These are phyloP conservation scores for Argyrosomus japonicus DNA, from an alignment of 2,113 vertebrate genomes.

Conservation along the genomic window DNA sequence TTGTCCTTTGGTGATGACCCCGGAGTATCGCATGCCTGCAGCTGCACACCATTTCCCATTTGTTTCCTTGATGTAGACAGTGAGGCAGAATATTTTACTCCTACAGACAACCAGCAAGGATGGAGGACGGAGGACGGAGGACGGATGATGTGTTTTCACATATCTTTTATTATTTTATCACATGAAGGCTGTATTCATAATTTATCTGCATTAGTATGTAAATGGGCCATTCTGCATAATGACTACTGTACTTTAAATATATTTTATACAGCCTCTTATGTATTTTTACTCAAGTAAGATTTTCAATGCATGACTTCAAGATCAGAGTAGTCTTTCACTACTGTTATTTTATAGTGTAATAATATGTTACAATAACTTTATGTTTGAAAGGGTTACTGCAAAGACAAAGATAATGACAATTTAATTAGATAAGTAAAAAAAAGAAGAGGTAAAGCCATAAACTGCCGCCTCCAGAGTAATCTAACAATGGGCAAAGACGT, in stretches of 20 bases:
- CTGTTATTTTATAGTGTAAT: too few species aligned
- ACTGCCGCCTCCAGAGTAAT: too few species aligned
- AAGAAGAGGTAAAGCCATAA: not conserved
- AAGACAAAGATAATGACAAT: not conserved
- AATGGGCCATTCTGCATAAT: not conserved
- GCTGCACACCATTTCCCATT: slow-evolving; percentile 18
- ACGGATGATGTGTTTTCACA: not conserved
- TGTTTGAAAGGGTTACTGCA: not conserved
- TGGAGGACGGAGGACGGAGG: not conserved
- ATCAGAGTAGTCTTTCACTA: too few species aligned
- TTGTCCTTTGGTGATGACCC: slow-evolving; percentile 14
- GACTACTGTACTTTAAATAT: too few species aligned
- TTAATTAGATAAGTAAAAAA: not conserved
- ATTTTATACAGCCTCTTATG: too few species aligned
- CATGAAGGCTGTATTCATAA: not conserved
- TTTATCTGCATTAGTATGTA: not conserved
- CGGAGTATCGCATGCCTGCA: not conserved
- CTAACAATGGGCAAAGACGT: too few species aligned
- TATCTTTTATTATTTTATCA: slow-evolving; percentile 18
- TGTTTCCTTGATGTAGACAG: slow-evolving; percentile 9
- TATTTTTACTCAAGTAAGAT: too few species aligned
- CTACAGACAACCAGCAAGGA: not conserved
- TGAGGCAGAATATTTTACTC: slow-evolving; percentile 19
- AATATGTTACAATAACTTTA: not conserved
- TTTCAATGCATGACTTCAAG: too few species aligned